A percentile compares a stretch with the other conserved stretches of the same genome.
Conservation (phyloP, 92 coral and sea anemone species). For the Palythoa grandis region DNA sequence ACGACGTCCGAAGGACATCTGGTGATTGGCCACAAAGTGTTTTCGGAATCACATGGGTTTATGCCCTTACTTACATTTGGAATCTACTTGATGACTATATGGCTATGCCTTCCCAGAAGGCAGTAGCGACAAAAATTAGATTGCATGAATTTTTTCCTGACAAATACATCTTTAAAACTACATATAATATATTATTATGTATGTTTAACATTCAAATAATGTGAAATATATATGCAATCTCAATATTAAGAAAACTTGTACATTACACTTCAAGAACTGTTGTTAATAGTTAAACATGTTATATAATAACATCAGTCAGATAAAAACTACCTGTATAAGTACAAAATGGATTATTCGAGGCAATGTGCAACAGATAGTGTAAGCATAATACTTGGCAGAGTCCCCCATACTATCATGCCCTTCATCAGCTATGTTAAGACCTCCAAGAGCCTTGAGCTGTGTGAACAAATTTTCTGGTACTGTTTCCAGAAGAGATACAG, state of each 20-base stretch:
- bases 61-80: no score
- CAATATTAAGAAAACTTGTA: not conserved
- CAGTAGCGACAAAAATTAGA: no score
- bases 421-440: not conserved
- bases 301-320: not conserved
- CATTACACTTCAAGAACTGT: not conserved
- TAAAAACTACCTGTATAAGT: conserved; percentile 5
- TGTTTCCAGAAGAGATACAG: conserved; percentile 49
- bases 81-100: no score
- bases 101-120: no score
- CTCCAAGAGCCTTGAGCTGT: conserved; percentile 43
- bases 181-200: no score
- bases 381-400: not conserved
- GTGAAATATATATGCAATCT: not conserved
- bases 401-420: not conserved
- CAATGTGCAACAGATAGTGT: not conserved
- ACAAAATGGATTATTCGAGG: not conserved
- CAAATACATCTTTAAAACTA: not conserved
- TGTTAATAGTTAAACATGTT: not conserved
- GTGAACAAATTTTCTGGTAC: conserved; percentile 44
- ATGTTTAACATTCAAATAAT: not conserved
- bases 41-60: no score
- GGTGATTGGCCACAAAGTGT: no score
- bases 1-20: no score
- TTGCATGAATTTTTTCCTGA: not conserved